Evolutionary conservation across 2,797 vertebrate species (phyloP), one percentile per base, ranked within the genome.

Genomic region (Hippopotamyrus pictus): DNA sequence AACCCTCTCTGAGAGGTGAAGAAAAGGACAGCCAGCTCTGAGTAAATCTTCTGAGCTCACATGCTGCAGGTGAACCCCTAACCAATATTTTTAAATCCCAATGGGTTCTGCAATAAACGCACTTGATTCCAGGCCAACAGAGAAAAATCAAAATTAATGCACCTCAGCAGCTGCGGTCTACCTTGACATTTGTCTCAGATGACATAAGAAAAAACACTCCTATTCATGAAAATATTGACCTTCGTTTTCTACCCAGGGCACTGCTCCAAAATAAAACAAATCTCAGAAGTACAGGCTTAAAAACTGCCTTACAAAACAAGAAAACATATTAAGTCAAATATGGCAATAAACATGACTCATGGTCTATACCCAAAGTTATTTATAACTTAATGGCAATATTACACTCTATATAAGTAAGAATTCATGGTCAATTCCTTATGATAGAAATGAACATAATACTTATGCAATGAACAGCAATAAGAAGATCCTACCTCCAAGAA

Each of bases 401-500:
- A 9, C 25, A 41, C 25, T 48, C 19, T n/a, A n/a, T 79, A 19
- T 82, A 9, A 82, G 19, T 3, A 22, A 82, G 17, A 44, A 44
- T 44, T 79, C 76, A 82, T n/a, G 76, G 19, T 44, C 76, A 44
- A 82, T 22, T 82, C 76, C n/a, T 46, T 82, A 6, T 19, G 19
- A 22, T 44, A n/a, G 76, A 82, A 82, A 82, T 82, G n/a, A 82
- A n/a, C 41, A n/a, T n/a, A 82, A 46, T 82, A 46, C 5, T 19
- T 82, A 6, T 85, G 44, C 44, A 14, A 85, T 51, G n/a, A 85
- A 85, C 46, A 85, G 82, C 44, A 51, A 51, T 51, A 50, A 50
- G 5, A 3, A 5, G 12, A 37, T 92, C 96, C 89, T 95, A 99
- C 99, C 98, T 98, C 96, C 3, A 99, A 94, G 93, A 99, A 97